These are phyloP conservation scores for Poliocrania exsul DNA, from an alignment of 2,797 vertebrate genomes.

Conservation along the genomic window DNA sequence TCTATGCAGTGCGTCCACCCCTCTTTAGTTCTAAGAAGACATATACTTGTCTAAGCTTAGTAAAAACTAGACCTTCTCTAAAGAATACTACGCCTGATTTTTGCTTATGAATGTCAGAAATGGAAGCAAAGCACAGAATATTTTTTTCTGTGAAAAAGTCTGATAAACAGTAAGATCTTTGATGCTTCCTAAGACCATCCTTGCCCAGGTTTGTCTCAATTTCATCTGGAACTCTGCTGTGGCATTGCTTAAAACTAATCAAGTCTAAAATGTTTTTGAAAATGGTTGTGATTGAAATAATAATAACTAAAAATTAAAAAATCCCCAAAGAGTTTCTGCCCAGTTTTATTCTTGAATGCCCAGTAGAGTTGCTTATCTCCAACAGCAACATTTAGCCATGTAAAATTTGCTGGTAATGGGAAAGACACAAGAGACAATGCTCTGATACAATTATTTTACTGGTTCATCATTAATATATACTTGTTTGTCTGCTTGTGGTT, in stretches of 20 bases:
- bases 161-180: background rate
- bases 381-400: background rate
- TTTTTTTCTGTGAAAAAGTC: background rate
- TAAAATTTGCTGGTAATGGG: background rate
- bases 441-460: background rate
- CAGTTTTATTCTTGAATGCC: background rate
- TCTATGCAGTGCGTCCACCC: background rate
- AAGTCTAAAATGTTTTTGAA: background rate
- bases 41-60: background rate
- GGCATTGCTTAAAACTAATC: background rate
- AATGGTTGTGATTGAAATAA: background rate
- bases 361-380: background rate
- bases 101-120: background rate
- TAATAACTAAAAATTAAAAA: background rate
- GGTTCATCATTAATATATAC: background rate
- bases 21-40: background rate
- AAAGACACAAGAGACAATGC: background rate
- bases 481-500: background rate
- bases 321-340: background rate
- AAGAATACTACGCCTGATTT: background rate
- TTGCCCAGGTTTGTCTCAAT: background rate
- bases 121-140: background rate
- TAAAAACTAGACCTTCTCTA: background rate
- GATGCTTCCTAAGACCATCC: background rate
- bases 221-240: background rate